phyloP scores from a whole-genome alignment of 1,140 invertebrate genomes.

The Microplitis mediator region DNA sequence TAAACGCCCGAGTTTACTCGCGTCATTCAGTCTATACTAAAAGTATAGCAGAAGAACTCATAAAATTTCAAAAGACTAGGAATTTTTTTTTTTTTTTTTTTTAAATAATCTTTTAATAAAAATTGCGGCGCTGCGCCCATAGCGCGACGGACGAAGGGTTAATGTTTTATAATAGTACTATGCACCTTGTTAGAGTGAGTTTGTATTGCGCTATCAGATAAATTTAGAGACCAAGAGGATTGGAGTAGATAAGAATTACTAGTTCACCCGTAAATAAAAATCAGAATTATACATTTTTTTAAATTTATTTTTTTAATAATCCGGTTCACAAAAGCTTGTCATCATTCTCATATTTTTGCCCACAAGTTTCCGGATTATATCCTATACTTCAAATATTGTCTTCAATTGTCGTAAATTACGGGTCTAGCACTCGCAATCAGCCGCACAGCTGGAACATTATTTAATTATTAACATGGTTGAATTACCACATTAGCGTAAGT shows the following conservation, averaged over 20 bases:
- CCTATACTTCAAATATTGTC: constrained; percentile 12
- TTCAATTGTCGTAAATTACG: constrained; percentile 25
- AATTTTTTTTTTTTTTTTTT: too few species aligned
- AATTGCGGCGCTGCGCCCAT: too few species aligned
- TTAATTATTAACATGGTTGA: constrained; percentile 34
- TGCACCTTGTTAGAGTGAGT: too few species aligned
- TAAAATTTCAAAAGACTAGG: too few species aligned
- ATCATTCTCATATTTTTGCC: constrained; percentile 19
- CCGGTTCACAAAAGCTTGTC: constrained; percentile 13
- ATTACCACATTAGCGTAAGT: constrained; percentile 28
- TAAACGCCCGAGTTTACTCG: too few species aligned
- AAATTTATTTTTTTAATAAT: neutral
- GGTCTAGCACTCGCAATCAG: constrained; percentile 55
- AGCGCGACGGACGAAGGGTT: too few species aligned
- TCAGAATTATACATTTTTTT: constrained; percentile 1
- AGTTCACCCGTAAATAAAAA: constrained; percentile 30
- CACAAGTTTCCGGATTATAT: constrained; percentile 25
- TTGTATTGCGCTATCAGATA: neutral
- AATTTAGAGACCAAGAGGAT: constrained; percentile 46
- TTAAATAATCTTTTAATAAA: too few species aligned
- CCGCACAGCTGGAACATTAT: constrained; percentile 53
- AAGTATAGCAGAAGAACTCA: too few species aligned
- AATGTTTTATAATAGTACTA: neutral
- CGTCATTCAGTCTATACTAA: too few species aligned
- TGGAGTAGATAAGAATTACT: constrained; percentile 45